These are phyloP conservation scores for Corbicula japonica DNA, from an alignment of 2,888 invertebrate genomes.

Conservation along the genomic window DNA sequence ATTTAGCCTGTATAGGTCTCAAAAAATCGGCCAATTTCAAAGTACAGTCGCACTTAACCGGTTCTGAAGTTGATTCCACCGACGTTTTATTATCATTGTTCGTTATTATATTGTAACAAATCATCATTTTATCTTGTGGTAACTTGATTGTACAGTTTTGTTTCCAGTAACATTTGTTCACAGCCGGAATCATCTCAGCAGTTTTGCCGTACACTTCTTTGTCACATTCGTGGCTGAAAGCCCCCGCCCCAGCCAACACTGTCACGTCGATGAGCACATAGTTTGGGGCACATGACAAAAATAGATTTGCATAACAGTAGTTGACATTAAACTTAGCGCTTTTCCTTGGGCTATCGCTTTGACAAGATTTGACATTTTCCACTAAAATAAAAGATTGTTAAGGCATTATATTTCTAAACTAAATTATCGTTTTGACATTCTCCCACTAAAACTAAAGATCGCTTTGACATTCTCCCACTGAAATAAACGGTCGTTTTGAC, in stretches of 20 bases:
- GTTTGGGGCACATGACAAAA: background rate
- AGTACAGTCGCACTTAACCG: background rate
- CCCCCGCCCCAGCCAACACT: background rate
- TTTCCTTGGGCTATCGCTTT: no score
- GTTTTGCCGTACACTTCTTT: constrained; percentile 13
- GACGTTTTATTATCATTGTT: background rate
- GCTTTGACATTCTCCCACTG: no score
- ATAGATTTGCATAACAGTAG: no score
- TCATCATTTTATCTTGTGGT: constrained; percentile 20
- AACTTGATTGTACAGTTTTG: constrained; percentile 3
- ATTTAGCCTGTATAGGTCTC: constrained; percentile 20
- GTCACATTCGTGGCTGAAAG: background rate
- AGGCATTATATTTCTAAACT: no score
- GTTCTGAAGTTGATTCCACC: background rate
- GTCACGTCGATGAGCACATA: constrained; percentile 16
- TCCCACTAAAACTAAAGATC: no score
- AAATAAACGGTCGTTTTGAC: no score
- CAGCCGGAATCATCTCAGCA: constrained; percentile 10
- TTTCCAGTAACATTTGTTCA: constrained; percentile 30
- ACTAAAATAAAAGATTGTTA: no score
- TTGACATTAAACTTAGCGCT: no score
- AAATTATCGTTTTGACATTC: no score
- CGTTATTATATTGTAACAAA: no score
- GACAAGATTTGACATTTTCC: no score
- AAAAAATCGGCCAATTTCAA: constrained; percentile 10